Base-by-base conservation (phyloP, 2,888 invertebrate genomes). In the Platycheirus rosarum region DNA sequence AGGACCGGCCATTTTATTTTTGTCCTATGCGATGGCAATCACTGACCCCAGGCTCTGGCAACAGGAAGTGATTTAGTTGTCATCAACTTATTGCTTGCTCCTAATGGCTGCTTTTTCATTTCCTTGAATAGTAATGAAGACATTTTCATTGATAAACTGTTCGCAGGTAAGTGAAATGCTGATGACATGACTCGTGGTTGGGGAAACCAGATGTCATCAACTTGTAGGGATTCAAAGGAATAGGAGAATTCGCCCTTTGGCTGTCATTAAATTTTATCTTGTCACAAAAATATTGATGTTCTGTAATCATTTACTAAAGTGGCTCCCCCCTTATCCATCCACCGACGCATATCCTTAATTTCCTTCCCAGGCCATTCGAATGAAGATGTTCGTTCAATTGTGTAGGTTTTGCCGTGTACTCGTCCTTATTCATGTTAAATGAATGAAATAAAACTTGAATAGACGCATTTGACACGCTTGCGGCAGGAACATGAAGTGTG, bases 391-490 rank as follows among this genome's bases (percentile, higher is more conserved):
- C 5, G n/a, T 74, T 29, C 32, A 49, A 42, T 51, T 68, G 57
- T 18, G 14, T n/a, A 13, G 65, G 48, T 26, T 49, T 37, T 16
- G 37, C 14, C n/a, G 20, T 11, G 6, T 14, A 13, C 20, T 69
- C 29, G 18, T 42, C 53, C 68, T 13, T 26, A n/a, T 26, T 20
- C 20, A n/a, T 16, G 29, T 16, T 37, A 9, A 66, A 29, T 63
- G 37, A 37, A 35, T 77, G 57, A 51, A 74, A 74, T 79, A 11
- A 74, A 74, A 79, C 74, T 74, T 51, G 51, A 74, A 79, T 79
- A 69, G 65, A 49, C 32, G 44, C 69, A 46, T 69, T 57, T 40
- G 57, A 57, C 23, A 32, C 16, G 51, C 51, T 53, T 68, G 32
- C 4, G 46, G 13, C 13, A 48, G 13, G 14, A 9, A 46, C 16